Evolutionary conservation across 1,140 invertebrate genomes (phyloP).

Genomic region (Drosophila repletoides): DNA sequence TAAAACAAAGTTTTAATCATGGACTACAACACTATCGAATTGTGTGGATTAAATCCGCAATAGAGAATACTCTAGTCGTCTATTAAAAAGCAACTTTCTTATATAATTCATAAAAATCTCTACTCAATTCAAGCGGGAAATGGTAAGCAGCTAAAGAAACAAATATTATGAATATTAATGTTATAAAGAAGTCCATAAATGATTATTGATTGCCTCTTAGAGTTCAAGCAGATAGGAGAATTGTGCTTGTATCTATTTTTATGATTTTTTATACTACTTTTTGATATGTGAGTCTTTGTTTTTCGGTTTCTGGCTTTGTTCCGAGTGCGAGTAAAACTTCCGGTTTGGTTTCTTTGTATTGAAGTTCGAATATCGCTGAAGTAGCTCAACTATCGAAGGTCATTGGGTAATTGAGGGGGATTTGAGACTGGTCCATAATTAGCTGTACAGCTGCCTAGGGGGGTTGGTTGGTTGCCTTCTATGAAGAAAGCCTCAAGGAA

Average conservation of each 20-base stretch:
- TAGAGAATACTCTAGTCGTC: too few species aligned
- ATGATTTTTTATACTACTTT: constrained; percentile 19
- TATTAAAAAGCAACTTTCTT: not conserved
- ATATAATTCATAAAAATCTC: not conserved
- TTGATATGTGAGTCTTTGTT: constrained; percentile 40
- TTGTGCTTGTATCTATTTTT: constrained; percentile 12
- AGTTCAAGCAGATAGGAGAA: constrained; percentile 34
- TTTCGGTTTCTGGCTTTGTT: not conserved
- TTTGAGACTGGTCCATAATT: constrained; percentile 62
- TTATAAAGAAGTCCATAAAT: constrained; percentile 17
- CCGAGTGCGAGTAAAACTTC: constrained; percentile 38
- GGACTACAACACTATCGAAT: too few species aligned
- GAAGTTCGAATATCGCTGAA: constrained; percentile 57
- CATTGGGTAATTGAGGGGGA: constrained; percentile 22
- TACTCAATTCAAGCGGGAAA: not conserved
- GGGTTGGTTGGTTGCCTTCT: constrained; percentile 42
- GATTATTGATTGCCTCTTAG: constrained; percentile 57
- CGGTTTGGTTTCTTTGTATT: constrained; percentile 62
- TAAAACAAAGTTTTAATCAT: too few species aligned
- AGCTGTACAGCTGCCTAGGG: constrained; percentile 46
- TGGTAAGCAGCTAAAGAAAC: not conserved
- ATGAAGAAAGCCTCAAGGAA: constrained; percentile 30
- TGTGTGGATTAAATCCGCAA: too few species aligned
- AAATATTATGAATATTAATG: not conserved
- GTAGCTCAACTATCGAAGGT: constrained; percentile 58